phyloP scores from a whole-genome alignment of 1,140 invertebrate genomes.

The Chrysomallon squamiferum region DNA sequence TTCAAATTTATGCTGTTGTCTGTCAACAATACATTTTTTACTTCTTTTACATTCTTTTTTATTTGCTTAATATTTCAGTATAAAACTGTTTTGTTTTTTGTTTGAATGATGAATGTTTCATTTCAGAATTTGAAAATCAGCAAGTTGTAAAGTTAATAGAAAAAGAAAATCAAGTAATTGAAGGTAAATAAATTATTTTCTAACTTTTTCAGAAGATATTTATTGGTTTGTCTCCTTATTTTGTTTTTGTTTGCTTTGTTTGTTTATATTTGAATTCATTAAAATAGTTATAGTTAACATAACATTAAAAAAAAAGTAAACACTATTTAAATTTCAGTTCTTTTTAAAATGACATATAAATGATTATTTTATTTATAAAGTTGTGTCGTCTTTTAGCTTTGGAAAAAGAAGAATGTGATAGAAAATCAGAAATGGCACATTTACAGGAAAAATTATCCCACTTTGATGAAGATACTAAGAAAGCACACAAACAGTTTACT shows the following conservation, averaged over 20 bases:
- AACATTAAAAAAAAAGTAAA: background rate
- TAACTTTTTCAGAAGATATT: background rate
- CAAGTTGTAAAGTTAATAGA: slow-evolving; percentile 26
- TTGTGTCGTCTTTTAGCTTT: slow-evolving; percentile 17
- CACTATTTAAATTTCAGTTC: background rate
- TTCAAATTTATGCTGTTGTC: background rate
- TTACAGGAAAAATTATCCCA: slow-evolving; percentile 18
- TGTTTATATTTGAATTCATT: background rate
- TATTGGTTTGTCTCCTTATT: background rate
- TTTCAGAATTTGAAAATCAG: slow-evolving; percentile 31
- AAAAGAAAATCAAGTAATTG: slow-evolving; percentile 23
- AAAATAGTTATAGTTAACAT: background rate
- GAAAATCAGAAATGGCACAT: slow-evolving; percentile 7
- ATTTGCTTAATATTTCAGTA: background rate
- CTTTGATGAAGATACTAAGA: slow-evolving; percentile 35
- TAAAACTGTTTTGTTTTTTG: background rate
- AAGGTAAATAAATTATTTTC: slow-evolving; percentile 12
- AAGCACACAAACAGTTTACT: slow-evolving; percentile 33
- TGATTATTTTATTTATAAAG: background rate
- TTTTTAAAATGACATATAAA: background rate
- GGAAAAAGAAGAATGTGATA: slow-evolving; percentile 22
- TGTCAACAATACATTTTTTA: background rate
- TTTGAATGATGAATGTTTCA: background rate
- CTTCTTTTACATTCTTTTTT: background rate
- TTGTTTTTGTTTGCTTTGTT: background rate